Evolutionary conservation across 2,888 invertebrate species (phyloP), one percentile per base, ranked within the genome.

Genomic region (Marronus borbonicus): DNA sequence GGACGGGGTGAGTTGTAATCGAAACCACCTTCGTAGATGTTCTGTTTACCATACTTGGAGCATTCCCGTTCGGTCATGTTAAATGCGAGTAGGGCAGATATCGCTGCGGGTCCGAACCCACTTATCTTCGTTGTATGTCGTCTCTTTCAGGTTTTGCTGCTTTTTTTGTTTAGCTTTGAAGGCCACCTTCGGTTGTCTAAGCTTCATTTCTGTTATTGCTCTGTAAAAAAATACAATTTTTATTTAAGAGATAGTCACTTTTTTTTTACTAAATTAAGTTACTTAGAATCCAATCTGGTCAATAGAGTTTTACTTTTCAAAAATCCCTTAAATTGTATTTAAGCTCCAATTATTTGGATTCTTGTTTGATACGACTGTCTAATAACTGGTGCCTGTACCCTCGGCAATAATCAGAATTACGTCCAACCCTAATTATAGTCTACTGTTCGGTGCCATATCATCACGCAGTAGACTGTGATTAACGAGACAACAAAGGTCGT

Each of bases 1-100:
- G 96, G 96, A 91, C 95, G 91, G 88, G 95, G 95, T 89, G 93
- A 92, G 90, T 93, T 93, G 89, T 93, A 92, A 82, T 88, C 87
- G 80, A 88, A 88, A 78, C 70, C 79, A 69, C 80, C 80, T 78
- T 86, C 86, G 85, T 87, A 84, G 82, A 81, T 83, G 81, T 84
- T 78, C 58, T 78, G 82, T 82, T 83, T 80, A 76, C 76, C 52
- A 62, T 69, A 69, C 66, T 76, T 75, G 76, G 78, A 72, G 58
- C 79, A 77, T 79, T 85, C 85, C 68, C 84, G 81, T 76, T 86
- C 86, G 82, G 82, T 86, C 87, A 87, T 87, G 82, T 85, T 84
- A 84, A 82, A 84, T 81, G 72, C 50, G 69, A 50, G 68, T 79
- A 72, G 80, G 80, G 84, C 79, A 77, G 81, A 81, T 81, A 80